Conservation (phyloP, 2,888 invertebrate species). For the Dicyrtoma fusca region DNA sequence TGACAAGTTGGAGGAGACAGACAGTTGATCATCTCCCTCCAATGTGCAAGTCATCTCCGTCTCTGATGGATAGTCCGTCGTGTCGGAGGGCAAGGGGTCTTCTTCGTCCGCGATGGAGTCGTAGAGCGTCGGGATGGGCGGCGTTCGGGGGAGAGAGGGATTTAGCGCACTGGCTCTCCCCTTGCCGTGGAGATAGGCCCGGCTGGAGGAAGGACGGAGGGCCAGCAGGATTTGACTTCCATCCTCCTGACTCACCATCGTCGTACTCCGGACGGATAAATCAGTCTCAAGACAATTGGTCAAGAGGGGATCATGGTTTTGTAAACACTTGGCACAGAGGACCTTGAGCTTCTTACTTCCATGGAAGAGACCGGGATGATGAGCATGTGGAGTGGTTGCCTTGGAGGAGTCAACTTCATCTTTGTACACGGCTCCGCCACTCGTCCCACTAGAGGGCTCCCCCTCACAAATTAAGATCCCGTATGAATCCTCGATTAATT, state of each 20-base stretch:
- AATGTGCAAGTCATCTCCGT: constrained; percentile 54
- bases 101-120: constrained; percentile 26
- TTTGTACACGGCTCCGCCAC: constrained; percentile 26
- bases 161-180: not conserved
- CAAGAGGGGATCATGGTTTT: constrained; percentile 57
- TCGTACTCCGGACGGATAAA: constrained; percentile 1
- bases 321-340: constrained; percentile 57
- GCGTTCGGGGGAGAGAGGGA: constrained; percentile 6
- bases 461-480: constrained; percentile 57
- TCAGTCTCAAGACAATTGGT: constrained; percentile 53
- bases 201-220: constrained; percentile 10
- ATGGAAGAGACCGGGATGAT: constrained; percentile 31
- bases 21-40: constrained; percentile 40
- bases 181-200: not conserved
- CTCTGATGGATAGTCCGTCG: constrained; percentile 55
- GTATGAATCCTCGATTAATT: constrained; percentile 57
- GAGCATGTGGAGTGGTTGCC: constrained; percentile 43
- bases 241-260: constrained; percentile 17
- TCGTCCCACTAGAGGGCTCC: constrained; percentile 33
- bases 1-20: constrained; percentile 52
- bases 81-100: constrained; percentile 45
- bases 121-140: constrained; percentile 6
- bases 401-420: constrained; percentile 33
- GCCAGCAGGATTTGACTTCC: constrained; percentile 29
- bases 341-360: constrained; percentile 46